phyloP scores from a whole-genome alignment of 2,113 vertebrate species.

The Excalfactoria chinensis region DNA sequence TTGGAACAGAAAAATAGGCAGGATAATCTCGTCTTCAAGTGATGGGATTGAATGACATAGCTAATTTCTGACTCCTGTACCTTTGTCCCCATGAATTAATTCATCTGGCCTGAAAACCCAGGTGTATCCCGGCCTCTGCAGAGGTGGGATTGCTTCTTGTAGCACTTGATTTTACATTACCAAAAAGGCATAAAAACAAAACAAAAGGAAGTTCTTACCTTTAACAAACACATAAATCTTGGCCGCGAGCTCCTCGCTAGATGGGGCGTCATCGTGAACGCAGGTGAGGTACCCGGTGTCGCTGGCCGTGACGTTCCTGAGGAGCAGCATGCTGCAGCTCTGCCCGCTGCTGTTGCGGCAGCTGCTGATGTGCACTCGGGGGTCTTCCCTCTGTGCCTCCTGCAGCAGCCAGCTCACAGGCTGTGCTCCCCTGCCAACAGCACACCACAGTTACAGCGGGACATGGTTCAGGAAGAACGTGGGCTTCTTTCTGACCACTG shows the following conservation, averaged over 20 bases:
- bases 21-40: not conserved
- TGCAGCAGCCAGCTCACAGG: slow-evolving; percentile 78
- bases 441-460: not conserved
- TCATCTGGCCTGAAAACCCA: not conserved
- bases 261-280: not conserved
- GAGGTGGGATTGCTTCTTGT: no score
- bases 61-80: not conserved
- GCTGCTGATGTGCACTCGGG: slow-evolving; percentile 48
- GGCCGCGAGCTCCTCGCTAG: slow-evolving; percentile 16
- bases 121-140: accelerated
- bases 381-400: slow-evolving; percentile 20
- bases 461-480: not conserved
- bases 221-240: slow-evolving; percentile 83
- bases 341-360: slow-evolving; percentile 60
- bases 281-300: slow-evolving; percentile 87
- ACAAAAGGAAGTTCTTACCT: slow-evolving; percentile 74
- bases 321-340: slow-evolving; percentile 79
- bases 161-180: not conserved
- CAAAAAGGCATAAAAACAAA: accelerated
- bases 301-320: slow-evolving; percentile 58
- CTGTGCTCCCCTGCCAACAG: slow-evolving; percentile 77
- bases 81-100: not conserved
- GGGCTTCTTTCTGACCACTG: not conserved
- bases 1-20: not conserved
- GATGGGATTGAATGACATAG: not conserved